Percentiles rank a stretch among this genome's conserved stretches.
Evolutionary conservation across 2,888 invertebrate species (phyloP).

Genomic region (Saturnia pavonia): DNA sequence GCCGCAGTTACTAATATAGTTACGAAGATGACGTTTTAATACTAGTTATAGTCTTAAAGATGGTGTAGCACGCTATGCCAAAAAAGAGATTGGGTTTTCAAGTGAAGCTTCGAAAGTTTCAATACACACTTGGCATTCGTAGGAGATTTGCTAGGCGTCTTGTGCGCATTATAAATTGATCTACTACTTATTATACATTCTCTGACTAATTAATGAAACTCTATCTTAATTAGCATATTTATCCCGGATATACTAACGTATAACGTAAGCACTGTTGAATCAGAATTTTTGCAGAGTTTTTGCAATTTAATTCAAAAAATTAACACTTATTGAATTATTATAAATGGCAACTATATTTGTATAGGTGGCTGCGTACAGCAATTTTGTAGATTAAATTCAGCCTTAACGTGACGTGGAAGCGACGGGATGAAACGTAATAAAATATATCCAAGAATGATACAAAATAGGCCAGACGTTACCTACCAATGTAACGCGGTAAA

Average conservation of each 20-base stretch:
- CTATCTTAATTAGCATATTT: no score
- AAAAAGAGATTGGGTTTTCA: background rate
- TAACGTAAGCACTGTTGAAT: background rate
- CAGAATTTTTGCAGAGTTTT: background rate
- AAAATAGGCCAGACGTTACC: slow-evolving; percentile 36
- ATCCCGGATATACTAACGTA: no score
- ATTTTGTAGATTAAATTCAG: slow-evolving; percentile 27
- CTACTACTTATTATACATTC: background rate
- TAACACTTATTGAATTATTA: background rate
- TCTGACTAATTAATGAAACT: background rate
- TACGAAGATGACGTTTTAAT: background rate
- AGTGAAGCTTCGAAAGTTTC: background rate
- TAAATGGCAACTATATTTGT: background rate
- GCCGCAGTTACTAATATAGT: background rate
- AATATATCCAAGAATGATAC: slow-evolving; percentile 40
- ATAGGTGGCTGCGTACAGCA: background rate
- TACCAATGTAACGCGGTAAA: slow-evolving; percentile 23
- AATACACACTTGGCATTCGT: background rate
- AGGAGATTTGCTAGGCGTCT: background rate
- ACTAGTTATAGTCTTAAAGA: background rate
- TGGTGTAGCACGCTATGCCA: background rate
- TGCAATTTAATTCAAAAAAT: background rate
- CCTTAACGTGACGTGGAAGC: slow-evolving; percentile 38
- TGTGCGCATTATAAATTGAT: background rate
- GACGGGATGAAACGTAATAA: slow-evolving; percentile 43